phyloP scores from a whole-genome alignment of 2,888 invertebrate species.

The Ectropis crepuscularia region DNA sequence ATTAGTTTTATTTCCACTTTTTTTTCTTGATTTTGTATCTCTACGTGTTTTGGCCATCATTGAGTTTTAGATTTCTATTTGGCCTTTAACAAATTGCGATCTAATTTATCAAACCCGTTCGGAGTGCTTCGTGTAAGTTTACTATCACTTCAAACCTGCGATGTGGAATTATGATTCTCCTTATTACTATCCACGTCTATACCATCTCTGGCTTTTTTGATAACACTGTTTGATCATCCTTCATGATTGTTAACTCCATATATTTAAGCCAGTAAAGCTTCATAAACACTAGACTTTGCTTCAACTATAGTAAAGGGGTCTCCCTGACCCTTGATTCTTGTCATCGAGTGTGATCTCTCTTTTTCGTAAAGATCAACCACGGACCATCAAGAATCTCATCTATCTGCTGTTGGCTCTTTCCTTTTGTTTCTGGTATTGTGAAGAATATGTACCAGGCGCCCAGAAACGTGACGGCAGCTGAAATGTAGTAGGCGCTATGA shows the following conservation, averaged over 20 bases:
- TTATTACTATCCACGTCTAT: too few species aligned
- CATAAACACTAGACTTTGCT: not conserved
- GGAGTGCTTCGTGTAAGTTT: too few species aligned
- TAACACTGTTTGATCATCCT: too few species aligned
- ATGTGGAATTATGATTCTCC: too few species aligned
- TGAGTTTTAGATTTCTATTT: constrained; percentile 4
- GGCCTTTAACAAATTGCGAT: not conserved
- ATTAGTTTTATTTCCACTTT: not conserved
- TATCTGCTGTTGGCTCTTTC: constrained; percentile 70
- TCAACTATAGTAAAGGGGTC: constrained; percentile 45
- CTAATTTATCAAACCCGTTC: too few species aligned
- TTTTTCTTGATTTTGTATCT: not conserved
- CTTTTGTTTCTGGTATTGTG: constrained; percentile 71
- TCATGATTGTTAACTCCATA: too few species aligned
- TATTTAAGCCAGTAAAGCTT: too few species aligned
- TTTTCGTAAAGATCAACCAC: constrained; percentile 54
- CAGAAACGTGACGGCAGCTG: constrained; percentile 69
- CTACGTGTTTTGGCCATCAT: constrained; percentile 1
- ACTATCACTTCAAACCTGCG: too few species aligned
- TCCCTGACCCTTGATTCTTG: constrained; percentile 45
- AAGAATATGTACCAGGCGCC: constrained; percentile 67
- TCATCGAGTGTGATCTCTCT: constrained; percentile 65
- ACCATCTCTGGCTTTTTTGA: too few species aligned
- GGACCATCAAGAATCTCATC: constrained; percentile 67
- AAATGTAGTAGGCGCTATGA: constrained; percentile 74